phyloP scores from a whole-genome alignment of 2,888 invertebrate species.

The Parnassius mnemosyne region DNA sequence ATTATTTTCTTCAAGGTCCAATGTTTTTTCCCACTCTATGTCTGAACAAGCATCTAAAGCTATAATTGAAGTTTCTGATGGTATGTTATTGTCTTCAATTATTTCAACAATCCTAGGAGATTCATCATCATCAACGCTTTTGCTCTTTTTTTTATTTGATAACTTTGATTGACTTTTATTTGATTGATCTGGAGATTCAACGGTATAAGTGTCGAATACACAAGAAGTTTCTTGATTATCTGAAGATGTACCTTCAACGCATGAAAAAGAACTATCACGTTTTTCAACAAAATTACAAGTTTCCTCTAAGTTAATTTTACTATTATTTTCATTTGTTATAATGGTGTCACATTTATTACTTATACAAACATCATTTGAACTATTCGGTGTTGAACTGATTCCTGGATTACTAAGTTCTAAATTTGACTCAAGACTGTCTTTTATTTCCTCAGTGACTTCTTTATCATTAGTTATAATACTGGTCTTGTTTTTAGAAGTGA shows the following conservation, averaged over 20 bases:
- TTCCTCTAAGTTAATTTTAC: background rate
- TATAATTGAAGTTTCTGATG: constrained; percentile 70
- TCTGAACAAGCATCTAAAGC: constrained; percentile 84
- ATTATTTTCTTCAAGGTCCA: constrained; percentile 54
- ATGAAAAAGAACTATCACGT: background rate
- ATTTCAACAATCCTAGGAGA: constrained; percentile 68
- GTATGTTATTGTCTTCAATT: constrained; percentile 49
- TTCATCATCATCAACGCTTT: constrained; percentile 74
- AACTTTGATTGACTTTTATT: constrained; percentile 56
- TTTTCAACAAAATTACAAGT: background rate
- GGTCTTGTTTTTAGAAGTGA: constrained; percentile 44
- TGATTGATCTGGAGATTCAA: constrained; percentile 68
- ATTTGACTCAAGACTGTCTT: constrained; percentile 15
- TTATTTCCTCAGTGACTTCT: constrained; percentile 25
- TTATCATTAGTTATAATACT: constrained; percentile 28
- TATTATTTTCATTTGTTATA: background rate
- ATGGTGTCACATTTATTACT: background rate
- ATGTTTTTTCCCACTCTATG: constrained; percentile 79
- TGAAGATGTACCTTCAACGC: background rate
- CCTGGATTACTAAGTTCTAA: constrained; percentile 14
- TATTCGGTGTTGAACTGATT: constrained; percentile 16
- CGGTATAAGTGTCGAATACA: constrained; percentile 48
- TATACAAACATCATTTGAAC: background rate
- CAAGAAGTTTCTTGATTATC: constrained; percentile 3
- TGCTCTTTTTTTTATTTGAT: constrained; percentile 60